phyloP scores from a whole-genome alignment of 2,113 vertebrate genomes.

The Pluvialis apricaria region DNA sequence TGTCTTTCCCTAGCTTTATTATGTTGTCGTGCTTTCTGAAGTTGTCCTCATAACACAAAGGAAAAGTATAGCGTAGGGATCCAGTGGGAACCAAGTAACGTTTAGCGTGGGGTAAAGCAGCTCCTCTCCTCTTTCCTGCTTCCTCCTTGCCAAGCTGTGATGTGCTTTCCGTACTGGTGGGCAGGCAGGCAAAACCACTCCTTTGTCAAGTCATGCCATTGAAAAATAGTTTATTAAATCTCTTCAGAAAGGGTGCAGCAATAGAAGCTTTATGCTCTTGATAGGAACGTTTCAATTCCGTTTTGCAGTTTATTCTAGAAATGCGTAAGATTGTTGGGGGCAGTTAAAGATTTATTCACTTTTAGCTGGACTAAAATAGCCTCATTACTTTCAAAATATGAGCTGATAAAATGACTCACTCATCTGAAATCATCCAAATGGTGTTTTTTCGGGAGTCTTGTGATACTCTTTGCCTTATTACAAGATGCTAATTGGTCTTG shows the following conservation, averaged over 20 bases:
- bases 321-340: not conserved
- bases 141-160: conserved; percentile 14
- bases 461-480: not conserved
- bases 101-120: conserved; percentile 24
- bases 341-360: not conserved
- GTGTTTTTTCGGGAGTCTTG: not conserved
- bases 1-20: conserved; percentile 73
- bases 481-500: not conserved
- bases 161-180: not conserved
- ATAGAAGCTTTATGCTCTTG: not conserved
- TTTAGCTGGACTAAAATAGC: conserved; percentile 21
- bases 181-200: not conserved
- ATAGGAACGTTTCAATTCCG: not conserved
- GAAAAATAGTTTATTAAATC: conserved; percentile 17
- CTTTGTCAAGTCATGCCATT: not conserved
- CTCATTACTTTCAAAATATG: conserved; percentile 26
- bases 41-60: conserved; percentile 61
- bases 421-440: conserved; percentile 9
- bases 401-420: conserved; percentile 14
- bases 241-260: not conserved
- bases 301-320: not conserved
- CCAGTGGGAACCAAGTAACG: conserved; percentile 23
- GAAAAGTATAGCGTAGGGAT: conserved; percentile 51
- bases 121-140: conserved; percentile 39
- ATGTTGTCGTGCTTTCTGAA: conserved; percentile 61